phyloP scores from a whole-genome alignment of 1,140 invertebrate species.

The Dufourea novaeangliae region DNA sequence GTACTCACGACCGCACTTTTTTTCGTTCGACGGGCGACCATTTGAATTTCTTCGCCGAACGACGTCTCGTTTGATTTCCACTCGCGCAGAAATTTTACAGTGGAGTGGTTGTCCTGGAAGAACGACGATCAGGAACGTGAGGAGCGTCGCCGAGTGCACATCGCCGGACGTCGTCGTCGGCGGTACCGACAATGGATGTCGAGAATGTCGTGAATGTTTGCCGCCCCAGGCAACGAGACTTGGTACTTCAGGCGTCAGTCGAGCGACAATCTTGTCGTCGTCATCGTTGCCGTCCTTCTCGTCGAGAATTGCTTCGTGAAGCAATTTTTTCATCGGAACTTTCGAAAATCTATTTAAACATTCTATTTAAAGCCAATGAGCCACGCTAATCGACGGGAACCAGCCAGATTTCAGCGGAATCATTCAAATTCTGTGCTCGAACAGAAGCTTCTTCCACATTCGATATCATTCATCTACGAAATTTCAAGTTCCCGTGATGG shows the following conservation, averaged over 20 bases:
- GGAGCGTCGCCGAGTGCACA: conserved; percentile 40
- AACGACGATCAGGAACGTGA: conserved; percentile 43
- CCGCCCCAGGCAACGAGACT: conserved; percentile 51
- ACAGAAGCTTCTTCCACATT: too few species aligned
- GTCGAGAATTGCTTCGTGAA: conserved; percentile 33
- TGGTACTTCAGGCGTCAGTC: conserved; percentile 51
- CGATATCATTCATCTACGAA: too few species aligned
- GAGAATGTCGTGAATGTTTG: conserved; percentile 50
- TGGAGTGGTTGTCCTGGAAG: conserved; percentile 19
- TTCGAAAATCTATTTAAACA: neutral
- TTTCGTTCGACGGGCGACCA: neutral
- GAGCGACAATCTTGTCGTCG: conserved; percentile 51
- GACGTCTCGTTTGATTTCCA: conserved; percentile 37
- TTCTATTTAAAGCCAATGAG: neutral
- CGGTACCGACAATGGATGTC: conserved; percentile 46
- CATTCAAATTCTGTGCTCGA: neutral
- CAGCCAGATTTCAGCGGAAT: neutral
- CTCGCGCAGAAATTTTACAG: conserved; percentile 45
- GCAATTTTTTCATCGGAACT: conserved; percentile 34
- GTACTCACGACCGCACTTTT: neutral
- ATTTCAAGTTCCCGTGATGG: too few species aligned
- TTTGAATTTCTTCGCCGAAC: conserved; percentile 44
- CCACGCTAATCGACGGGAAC: neutral
- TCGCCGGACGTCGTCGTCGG: conserved; percentile 40
- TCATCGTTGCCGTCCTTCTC: conserved; percentile 24